Evolutionary conservation across 2,888 invertebrate genomes (phyloP).

Genomic region (Hyposoter didymator): DNA sequence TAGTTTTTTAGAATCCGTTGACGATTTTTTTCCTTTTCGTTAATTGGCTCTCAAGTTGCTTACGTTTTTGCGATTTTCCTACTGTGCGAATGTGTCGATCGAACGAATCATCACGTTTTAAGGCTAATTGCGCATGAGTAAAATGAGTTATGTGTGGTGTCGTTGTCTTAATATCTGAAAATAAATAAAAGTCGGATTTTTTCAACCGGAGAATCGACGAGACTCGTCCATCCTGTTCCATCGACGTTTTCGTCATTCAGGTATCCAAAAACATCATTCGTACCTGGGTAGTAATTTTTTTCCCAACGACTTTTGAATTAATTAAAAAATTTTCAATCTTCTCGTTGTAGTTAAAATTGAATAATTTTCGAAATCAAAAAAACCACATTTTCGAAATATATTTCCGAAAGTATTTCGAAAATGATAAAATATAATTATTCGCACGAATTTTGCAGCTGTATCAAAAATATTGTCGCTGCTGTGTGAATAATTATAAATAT

Average conservation of each 20-base stretch:
- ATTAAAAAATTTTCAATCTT: slow-evolving; percentile 42
- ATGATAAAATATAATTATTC: slow-evolving; percentile 6
- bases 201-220: slow-evolving; percentile 69
- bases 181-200: slow-evolving; percentile 54
- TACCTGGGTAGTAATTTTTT: slow-evolving; percentile 32
- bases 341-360: slow-evolving; percentile 39
- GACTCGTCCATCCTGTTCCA: slow-evolving; percentile 58
- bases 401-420: not conserved
- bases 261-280: slow-evolving; percentile 74
- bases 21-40: slow-evolving; percentile 42
- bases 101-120: slow-evolving; percentile 74
- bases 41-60: slow-evolving; percentile 54
- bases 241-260: slow-evolving; percentile 71
- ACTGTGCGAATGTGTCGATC: slow-evolving; percentile 68
- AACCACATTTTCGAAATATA: not conserved
- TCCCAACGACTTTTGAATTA: slow-evolving; percentile 41
- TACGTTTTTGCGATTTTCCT: slow-evolving; percentile 65
- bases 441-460: not conserved
- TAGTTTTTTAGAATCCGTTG: slow-evolving; percentile 47
- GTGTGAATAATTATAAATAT: slow-evolving; percentile 3
- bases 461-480: slow-evolving; percentile 3
- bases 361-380: slow-evolving; percentile 66
- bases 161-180: slow-evolving; percentile 53
- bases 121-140: slow-evolving; percentile 81
- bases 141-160: slow-evolving; percentile 75